These are phyloP conservation scores for Formica aserva DNA, from an alignment of 2,888 invertebrate species.

Conservation along the genomic window DNA sequence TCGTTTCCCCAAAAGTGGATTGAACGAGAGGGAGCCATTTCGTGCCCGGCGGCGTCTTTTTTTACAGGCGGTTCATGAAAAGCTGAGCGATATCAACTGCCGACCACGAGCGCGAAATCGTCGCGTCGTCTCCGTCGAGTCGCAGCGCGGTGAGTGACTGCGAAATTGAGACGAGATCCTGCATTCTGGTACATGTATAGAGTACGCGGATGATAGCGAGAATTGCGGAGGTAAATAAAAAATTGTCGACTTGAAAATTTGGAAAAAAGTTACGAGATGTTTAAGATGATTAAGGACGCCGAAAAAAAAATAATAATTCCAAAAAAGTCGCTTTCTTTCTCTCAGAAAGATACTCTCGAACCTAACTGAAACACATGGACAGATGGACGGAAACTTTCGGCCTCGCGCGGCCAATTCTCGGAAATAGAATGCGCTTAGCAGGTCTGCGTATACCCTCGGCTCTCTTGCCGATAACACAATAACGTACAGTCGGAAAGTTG, in stretches of 20 bases:
- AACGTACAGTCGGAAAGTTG: conserved; percentile 60
- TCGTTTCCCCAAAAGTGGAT: conserved; percentile 53
- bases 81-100: conserved; percentile 49
- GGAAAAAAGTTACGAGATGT: not conserved
- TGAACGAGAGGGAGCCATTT: conserved; percentile 54
- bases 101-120: conserved; percentile 49
- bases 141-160: conserved; percentile 19
- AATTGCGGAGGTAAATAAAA: conserved; percentile 15
- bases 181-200: not conserved
- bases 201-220: not conserved
- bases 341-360: not conserved
- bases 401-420: conserved; percentile 34
- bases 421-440: conserved; percentile 47
- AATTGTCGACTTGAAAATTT: not conserved
- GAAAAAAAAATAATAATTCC: not conserved
- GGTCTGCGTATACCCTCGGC: conserved; percentile 57
- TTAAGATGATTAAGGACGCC: not conserved
- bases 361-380: not conserved
- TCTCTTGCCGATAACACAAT: conserved; percentile 64
- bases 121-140: conserved; percentile 28
- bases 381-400: conserved; percentile 14
- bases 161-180: conserved; percentile 31
- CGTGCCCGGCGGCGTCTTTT: conserved; percentile 50
- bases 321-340: not conserved
- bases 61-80: conserved; percentile 49